Base-by-base conservation (phyloP, 2,888 invertebrate genomes). In the Drosophila niveifrons region DNA sequence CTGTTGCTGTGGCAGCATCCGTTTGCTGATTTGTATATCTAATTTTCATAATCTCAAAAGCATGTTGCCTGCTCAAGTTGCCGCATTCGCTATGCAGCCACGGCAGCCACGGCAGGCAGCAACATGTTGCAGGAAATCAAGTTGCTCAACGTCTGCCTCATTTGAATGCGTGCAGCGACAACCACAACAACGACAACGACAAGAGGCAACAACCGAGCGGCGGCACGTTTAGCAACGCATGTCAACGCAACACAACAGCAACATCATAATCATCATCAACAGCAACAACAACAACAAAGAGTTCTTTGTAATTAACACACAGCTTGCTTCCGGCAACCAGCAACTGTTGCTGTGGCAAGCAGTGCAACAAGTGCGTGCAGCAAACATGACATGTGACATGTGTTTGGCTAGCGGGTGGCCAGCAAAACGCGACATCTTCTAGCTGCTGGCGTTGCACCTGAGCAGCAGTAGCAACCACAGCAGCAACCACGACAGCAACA, bases 151-250 rank as follows among this genome's bases (percentile, higher is more conserved):
- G 57, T 62, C 68, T 63, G 80, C 56, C 76, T 81, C 84, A 83
- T 87, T 85, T 86, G 75, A 89, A 88, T 90, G 90, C 86, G 79
- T 83, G 78, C 71, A 66, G 18, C 67, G 52, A 29, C 53, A 59
- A 15, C 52, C 9, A 10, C 39, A 50, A 15, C 57, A 17, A 8
- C 23, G n/a, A 15, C 41, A 43, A n/a, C 43, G 50, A 18, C 48
- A 65, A 61, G 64, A 47, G 59, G 51, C 44, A 23, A 74, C 63
- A 76, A 78, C 77, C 76, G 88, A 78, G 75, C 76, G 88, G 78
- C 86, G 90, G 87, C 88, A 82, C 88, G 87, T 89, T 90, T 90
- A 85, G 90, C 82, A 89, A 89, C 90, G 90, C 90, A 90, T 90
- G 90, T 90, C 90, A 90, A 89, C 89, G 85, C 89, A 89, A 80